Evolutionary conservation across 2,113 vertebrate genomes (phyloP).

Genomic region (Campylomormyrus numenius): DNA sequence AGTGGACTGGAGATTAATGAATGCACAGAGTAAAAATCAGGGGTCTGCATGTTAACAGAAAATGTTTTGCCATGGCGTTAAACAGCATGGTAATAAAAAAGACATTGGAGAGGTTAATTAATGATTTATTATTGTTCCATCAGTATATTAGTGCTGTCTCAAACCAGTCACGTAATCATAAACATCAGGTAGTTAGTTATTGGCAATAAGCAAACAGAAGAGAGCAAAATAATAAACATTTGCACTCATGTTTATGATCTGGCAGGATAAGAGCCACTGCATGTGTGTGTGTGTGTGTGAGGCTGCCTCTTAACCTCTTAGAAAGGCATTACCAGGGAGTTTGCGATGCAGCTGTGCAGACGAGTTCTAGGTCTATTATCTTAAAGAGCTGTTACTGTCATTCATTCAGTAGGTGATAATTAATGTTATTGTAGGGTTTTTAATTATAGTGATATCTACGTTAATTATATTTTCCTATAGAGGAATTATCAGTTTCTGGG

Average conservation of each 20-base stretch:
- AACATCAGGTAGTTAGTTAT: background rate
- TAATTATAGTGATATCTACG: background rate
- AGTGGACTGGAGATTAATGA: background rate
- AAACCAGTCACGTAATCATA: background rate
- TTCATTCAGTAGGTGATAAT: background rate
- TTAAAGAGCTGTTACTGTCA: background rate
- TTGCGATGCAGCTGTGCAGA: background rate
- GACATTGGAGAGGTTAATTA: background rate
- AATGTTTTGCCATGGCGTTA: background rate
- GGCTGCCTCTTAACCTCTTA: background rate
- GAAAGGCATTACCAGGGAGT: background rate
- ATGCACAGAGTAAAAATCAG: background rate
- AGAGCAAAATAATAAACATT: background rate
- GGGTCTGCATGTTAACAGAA: background rate
- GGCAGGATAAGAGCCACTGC: background rate
- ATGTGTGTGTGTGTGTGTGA: background rate
- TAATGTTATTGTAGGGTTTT: background rate
- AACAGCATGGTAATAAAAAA: background rate
- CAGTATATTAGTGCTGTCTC: background rate
- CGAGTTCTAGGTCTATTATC: background rate
- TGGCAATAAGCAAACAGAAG: background rate
- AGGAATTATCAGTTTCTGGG: background rate
- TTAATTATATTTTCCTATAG: background rate
- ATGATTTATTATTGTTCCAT: background rate
- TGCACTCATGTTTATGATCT: background rate